Base-by-base conservation (phyloP, 2,888 invertebrate genomes). In the Nomada ferruginata region DNA sequence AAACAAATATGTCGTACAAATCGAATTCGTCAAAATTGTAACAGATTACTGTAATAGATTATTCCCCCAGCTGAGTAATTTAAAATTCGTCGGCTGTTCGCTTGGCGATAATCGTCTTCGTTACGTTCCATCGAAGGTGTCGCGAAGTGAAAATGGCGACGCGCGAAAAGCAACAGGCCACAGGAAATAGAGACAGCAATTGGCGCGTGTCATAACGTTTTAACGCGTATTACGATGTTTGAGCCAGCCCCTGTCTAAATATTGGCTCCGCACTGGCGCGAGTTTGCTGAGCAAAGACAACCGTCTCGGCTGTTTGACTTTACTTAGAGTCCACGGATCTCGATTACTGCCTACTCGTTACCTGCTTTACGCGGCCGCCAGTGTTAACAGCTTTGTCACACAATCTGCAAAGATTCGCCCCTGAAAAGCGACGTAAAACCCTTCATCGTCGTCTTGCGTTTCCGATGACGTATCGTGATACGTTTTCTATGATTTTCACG, bases 221-320 rank as follows among this genome's bases (percentile, higher is more conserved):
- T 87, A 86, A 85, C 82, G 81, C 66, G 83, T 87, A 88, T 84
- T 89, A 84, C 85, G 83, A 79, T 88, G 87, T 87, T 87, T 88
- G 87, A 88, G 83, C 52, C 85, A 71, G 78, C 77, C 82, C 77
- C 87, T 91, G 90, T 90, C 88, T 87, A 91, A 91, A 91, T 91
- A 91, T 92, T 91, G 88, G 89, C 87, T 84, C 83, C 88, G 81
- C 83, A 88, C 87, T 82, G 85, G 85, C 87, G 82, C 82, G 75
- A 88, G 91, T 92, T 91, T 92, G 87, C 91, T 87, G 86, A 90
- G 91, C 86, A 91, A 91, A 92, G 91, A 90, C 89, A 89, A 89
- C 87, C 87, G 80, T 74, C 77, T 66, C 83, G 82, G 57, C 75
- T 23, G 89, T 89, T 88, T 89, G 83, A 88, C 88, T 88, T 88